These are phyloP conservation scores for Papilio aristodemus DNA, from an alignment of 1,140 invertebrate genomes.

Conservation along the genomic window DNA sequence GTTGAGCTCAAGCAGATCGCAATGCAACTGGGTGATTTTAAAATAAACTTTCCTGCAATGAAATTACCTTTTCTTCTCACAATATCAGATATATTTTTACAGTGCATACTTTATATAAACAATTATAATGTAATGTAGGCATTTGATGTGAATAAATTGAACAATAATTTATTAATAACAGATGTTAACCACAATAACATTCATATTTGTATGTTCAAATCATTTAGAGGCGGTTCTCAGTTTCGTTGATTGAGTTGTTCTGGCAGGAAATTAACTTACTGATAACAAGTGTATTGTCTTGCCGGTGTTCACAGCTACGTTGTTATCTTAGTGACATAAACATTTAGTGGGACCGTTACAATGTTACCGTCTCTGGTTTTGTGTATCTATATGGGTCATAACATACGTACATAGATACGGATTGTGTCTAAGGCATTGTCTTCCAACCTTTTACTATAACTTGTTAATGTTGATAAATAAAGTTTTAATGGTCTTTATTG, in stretches of 20 bases:
- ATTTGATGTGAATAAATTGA: neutral
- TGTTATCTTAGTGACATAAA: slow-evolving; percentile 19
- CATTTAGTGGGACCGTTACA: neutral
- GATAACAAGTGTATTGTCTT: slow-evolving; percentile 53
- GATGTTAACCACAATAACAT: neutral
- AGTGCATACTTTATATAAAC: no score
- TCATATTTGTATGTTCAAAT: slow-evolving; percentile 11
- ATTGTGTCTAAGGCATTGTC: no score
- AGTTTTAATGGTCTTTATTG: no score
- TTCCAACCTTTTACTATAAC: no score
- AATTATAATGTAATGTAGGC: neutral
- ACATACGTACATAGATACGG: no score
- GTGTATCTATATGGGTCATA: no score
- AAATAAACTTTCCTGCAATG: no score
- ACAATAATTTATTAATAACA: neutral
- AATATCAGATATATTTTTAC: no score
- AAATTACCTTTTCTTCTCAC: no score
- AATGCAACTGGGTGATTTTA: no score
- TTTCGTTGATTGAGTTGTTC: slow-evolving; percentile 52
- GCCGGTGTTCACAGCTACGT: neutral
- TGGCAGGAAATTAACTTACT: slow-evolving; percentile 60
- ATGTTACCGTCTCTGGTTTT: neutral
- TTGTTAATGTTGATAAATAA: no score
- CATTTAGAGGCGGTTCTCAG: slow-evolving; percentile 32
- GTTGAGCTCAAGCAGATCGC: no score